These are phyloP conservation scores for Prochilodus magdalenae DNA, from an alignment of 2,113 vertebrate genomes.

Conservation along the genomic window DNA sequence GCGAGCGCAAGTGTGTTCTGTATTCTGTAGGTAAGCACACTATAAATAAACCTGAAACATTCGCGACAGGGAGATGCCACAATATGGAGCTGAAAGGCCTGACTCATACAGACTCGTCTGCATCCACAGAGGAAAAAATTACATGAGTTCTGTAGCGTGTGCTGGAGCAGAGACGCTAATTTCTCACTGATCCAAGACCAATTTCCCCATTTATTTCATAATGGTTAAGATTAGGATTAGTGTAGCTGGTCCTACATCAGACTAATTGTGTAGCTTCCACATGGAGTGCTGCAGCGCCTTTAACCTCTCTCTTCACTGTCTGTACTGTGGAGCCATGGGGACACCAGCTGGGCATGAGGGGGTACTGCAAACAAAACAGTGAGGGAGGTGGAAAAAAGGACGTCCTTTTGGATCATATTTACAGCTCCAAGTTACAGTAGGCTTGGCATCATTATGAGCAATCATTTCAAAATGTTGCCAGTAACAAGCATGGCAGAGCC, in stretches of 20 bases:
- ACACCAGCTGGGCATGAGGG: conserved; percentile 81
- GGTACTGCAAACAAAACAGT: conserved; percentile 57
- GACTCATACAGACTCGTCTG: conserved; percentile 66
- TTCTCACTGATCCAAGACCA: conserved; percentile 22
- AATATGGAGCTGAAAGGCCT: conserved; percentile 63
- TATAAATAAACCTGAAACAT: conserved; percentile 38
- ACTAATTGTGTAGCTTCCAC: conserved; percentile 30
- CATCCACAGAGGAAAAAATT: conserved; percentile 53
- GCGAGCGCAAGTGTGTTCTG: background rate
- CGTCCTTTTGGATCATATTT: conserved; percentile 23
- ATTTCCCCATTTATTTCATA: conserved; percentile 33
- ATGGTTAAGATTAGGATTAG: conserved; percentile 48
- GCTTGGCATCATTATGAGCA: conserved; percentile 29
- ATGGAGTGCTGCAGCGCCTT: conserved; percentile 44
- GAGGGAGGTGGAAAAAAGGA: too few relatives aligned
- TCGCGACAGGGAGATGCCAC: conserved; percentile 70
- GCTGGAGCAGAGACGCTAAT: conserved; percentile 2
- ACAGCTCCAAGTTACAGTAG: conserved; percentile 8
- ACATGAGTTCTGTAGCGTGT: background rate
- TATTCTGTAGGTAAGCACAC: conserved; percentile 46
- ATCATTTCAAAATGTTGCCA: conserved; percentile 42
- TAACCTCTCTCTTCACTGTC: conserved; percentile 53
- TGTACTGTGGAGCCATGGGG: conserved; percentile 80
- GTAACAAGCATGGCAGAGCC: conserved; percentile 9
- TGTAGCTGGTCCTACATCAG: conserved; percentile 9